Evolutionary conservation across 1,140 invertebrate species (phyloP), one percentile per base, ranked within the genome.

Genomic region (Tribolium castaneum): DNA sequence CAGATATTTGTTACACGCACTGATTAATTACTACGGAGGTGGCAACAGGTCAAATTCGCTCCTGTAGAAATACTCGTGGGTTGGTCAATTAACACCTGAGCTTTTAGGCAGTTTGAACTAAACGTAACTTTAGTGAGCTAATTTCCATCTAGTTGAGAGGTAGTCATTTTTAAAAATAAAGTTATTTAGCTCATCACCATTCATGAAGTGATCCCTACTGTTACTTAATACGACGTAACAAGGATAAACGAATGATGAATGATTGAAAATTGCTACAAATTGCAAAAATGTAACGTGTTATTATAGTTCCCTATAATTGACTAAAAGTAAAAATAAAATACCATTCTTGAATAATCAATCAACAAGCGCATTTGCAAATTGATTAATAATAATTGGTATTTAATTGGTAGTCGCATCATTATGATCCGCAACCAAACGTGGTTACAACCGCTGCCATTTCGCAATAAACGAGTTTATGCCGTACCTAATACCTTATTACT

Each of bases 111-210:
- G 39, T 45, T 39, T 10, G 6, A 45, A 2, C 9, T 45, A 9
- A 45, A 45, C 4, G n/a, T 45, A n/a, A 45, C 39, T 3, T 45
- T 45, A 59, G 19, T 12, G 19, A 54, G 7, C 7, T 54, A 54
- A 13, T 54, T 54, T 54, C 19, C 52, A 54, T 7, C 2, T 54
- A 19, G 52, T 56, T 56, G 7, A 16, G 7, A 3, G 14, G n/a
- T 39, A 10, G 25, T 66, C 59, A 66, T 35, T 12, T 66, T 66
- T 35, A 66, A 35, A 66, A 66, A 66, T 66, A 66, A 35, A 19
- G 13, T 6, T 30, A 30, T 62, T 62, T 30, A 62, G 9, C 16
- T 30, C 9, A 30, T 30, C 25, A 3, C 30, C 10, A 66, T 66
- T 66, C 59, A 35, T 66, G 7, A 66, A 45, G 7, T 45, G n/a